A percentile compares a stretch with the other conserved stretches of the same genome.
These are phyloP conservation scores for Artemisiospiza belli DNA, from an alignment of 2,113 vertebrate genomes.

Conservation along the genomic window DNA sequence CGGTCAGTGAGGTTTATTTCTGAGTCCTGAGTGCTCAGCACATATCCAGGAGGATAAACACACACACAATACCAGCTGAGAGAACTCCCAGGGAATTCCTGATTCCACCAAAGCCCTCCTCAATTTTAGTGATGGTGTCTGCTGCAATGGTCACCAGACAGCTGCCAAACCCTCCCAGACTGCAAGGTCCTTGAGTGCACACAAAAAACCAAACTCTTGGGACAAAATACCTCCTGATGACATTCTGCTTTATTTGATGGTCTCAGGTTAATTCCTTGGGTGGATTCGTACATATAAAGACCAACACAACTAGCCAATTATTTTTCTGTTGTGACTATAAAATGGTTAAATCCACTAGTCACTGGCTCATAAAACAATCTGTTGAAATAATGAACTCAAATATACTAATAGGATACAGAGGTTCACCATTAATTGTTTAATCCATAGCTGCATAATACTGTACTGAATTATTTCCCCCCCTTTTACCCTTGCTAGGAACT, in stretches of 20 bases:
- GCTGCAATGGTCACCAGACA: neutral
- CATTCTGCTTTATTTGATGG: neutral
- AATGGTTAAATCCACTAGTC: slow-evolving; percentile 47
- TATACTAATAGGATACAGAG: slow-evolving; percentile 46
- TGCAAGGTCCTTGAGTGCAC: neutral
- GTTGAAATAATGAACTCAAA: slow-evolving; percentile 63
- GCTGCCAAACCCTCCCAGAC: neutral
- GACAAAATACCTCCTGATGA: neutral
- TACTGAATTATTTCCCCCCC: slow-evolving; percentile 56
- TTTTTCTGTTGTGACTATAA: slow-evolving; percentile 26
- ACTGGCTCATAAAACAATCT: slow-evolving; percentile 42
- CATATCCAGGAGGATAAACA: neutral
- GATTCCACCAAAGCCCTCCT: neutral
- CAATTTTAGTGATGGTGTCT: neutral
- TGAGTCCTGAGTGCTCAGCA: neutral
- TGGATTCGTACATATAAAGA: neutral
- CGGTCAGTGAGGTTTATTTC: neutral
- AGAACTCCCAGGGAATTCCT: neutral
- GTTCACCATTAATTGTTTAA: slow-evolving; percentile 72
- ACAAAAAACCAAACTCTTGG: neutral
- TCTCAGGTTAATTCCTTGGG: neutral
- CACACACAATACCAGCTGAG: neutral
- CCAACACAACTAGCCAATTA: neutral
- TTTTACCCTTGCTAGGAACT: slow-evolving; percentile 68
- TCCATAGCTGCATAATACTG: slow-evolving; percentile 60